Percentiles rank a stretch among this genome's conserved stretches.
phyloP scores from a whole-genome alignment of 2,797 vertebrate species.

The Cheirogaleus major region DNA sequence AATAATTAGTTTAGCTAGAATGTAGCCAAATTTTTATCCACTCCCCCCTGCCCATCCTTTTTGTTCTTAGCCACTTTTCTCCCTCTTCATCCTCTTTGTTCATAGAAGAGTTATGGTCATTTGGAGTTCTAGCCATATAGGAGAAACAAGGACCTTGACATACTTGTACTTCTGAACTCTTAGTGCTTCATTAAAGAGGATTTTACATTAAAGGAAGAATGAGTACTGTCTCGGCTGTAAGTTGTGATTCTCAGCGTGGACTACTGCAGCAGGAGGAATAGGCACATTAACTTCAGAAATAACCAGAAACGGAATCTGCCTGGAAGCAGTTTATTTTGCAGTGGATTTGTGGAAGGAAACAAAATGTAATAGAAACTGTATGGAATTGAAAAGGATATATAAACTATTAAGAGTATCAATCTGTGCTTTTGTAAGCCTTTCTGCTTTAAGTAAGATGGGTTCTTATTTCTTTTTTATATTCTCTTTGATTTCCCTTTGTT shows the following conservation, averaged over 20 bases:
- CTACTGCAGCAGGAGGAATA: background rate
- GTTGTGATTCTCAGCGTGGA: background rate
- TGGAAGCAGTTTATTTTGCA: conserved; percentile 22
- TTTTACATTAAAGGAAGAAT: background rate
- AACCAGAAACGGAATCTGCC: background rate
- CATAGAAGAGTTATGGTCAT: background rate
- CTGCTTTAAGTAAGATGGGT: background rate
- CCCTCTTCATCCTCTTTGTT: background rate
- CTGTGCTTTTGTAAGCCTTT: background rate
- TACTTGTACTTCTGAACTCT: background rate
- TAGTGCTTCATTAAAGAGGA: background rate
- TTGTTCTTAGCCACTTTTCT: background rate
- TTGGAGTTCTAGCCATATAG: background rate
- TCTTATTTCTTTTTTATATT: conserved; percentile 7
- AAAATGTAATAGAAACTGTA: conserved; percentile 25
- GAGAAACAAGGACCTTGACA: background rate
- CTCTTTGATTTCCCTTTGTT: background rate
- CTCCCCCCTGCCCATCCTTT: background rate
- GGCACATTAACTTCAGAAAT: background rate
- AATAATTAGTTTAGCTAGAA: background rate
- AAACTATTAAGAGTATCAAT: background rate
- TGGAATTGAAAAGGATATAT: background rate
- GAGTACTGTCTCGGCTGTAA: background rate
- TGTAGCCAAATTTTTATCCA: background rate
- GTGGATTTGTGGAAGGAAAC: background rate